Evolutionary conservation across 2,113 vertebrate species (phyloP).

Genomic region (Calyptomena viridis): DNA sequence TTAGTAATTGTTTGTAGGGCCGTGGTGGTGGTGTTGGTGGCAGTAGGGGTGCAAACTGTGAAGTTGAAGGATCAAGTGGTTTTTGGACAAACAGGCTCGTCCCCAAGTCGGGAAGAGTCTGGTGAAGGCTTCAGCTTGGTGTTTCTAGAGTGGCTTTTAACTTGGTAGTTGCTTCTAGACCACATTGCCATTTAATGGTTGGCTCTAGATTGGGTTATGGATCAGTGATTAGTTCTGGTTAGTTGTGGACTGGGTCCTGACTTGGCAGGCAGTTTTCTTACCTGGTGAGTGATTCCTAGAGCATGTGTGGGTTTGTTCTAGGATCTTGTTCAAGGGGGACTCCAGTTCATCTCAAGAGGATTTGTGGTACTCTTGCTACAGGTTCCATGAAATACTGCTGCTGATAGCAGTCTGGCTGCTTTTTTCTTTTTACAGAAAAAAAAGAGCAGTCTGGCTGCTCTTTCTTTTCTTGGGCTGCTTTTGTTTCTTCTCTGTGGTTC

Average conservation of each 20-base stretch:
- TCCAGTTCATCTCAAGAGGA: neutral
- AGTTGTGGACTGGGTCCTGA: neutral
- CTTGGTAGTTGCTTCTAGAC: neutral
- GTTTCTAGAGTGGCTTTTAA: neutral
- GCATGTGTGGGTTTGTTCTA: neutral
- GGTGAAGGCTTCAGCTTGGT: neutral
- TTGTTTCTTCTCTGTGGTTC: neutral
- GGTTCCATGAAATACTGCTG: neutral
- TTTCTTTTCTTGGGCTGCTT: neutral
- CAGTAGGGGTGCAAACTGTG: neutral
- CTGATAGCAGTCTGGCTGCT: neutral
- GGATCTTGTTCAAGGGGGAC: neutral
- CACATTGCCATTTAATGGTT: accelerated
- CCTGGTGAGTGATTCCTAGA: neutral
- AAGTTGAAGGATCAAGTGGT: neutral
- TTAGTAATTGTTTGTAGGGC: neutral
- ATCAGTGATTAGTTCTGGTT: neutral
- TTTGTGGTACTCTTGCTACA: neutral
- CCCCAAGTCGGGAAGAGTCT: neutral
- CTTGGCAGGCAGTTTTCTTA: neutral
- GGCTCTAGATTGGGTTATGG: neutral
- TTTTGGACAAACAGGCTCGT: neutral
- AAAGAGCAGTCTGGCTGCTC: neutral
- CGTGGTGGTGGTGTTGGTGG: too few species aligned
- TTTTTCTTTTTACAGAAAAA: too few species aligned